A percentile compares a stretch with the other conserved stretches of the same genome.
These are phyloP conservation scores for Maccullochella peelii DNA, from an alignment of 2,113 vertebrate genomes.

Conservation along the genomic window DNA sequence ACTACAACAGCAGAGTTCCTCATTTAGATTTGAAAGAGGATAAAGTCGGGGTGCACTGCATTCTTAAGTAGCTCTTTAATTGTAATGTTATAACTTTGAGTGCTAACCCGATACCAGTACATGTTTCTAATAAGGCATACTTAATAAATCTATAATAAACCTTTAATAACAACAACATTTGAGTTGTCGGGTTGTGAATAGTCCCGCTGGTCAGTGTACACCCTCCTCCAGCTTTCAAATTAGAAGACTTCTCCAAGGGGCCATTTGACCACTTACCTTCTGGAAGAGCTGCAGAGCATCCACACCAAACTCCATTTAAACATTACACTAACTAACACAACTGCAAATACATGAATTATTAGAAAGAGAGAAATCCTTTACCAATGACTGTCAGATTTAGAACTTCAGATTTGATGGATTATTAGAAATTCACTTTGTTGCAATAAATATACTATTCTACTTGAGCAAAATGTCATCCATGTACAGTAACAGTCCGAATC, in stretches of 20 bases:
- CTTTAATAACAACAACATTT: neutral
- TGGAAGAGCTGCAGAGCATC: neutral
- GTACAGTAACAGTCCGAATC: constrained; percentile 42
- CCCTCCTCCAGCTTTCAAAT: too few relatives aligned
- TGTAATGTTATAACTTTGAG: too few relatives aligned
- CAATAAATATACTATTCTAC: neutral
- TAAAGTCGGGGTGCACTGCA: too few relatives aligned
- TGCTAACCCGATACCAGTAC: too few relatives aligned
- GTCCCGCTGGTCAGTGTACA: neutral
- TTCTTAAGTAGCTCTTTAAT: too few relatives aligned
- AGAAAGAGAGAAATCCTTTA: neutral
- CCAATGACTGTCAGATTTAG: neutral
- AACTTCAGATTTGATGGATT: neutral
- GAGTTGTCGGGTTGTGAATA: neutral
- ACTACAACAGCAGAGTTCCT: too few relatives aligned
- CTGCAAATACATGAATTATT: neutral
- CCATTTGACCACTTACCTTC: neutral
- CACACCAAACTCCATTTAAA: neutral
- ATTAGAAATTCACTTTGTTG: neutral
- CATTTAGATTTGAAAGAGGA: too few relatives aligned
- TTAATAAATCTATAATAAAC: neutral
- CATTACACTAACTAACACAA: too few relatives aligned
- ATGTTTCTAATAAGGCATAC: too few relatives aligned
- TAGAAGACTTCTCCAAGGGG: neutral
- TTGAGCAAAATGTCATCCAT: constrained; percentile 29